These are phyloP conservation scores for Elmis aenea DNA, from an alignment of 2,888 invertebrate genomes.

Conservation along the genomic window DNA sequence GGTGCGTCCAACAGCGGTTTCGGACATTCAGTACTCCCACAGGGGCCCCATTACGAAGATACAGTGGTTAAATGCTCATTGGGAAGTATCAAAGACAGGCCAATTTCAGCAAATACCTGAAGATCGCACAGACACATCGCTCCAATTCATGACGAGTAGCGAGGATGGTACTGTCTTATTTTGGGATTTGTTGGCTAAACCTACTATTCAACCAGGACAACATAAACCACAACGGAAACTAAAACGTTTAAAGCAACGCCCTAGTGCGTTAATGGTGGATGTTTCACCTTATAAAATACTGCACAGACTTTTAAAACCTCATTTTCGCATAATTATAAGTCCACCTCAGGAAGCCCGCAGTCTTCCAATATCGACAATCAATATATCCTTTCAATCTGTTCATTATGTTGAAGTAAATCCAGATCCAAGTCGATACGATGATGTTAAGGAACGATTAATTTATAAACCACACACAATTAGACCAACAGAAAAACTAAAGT, in stretches of 20 bases:
- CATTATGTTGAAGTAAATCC: conserved; percentile 38
- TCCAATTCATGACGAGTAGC: conserved; percentile 62
- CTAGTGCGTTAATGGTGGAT: conserved; percentile 55
- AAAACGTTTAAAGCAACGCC: conserved; percentile 50
- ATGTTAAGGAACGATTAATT: conserved; percentile 19
- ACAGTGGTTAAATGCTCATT: conserved; percentile 63
- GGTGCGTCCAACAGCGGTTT: conserved; percentile 57
- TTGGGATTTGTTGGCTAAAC: conserved; percentile 62
- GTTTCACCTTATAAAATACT: conserved; percentile 57
- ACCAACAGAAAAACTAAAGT: conserved; percentile 8
- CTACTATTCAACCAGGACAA: conserved; percentile 33
- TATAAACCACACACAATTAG: conserved; percentile 16
- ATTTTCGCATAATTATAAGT: conserved; percentile 53
- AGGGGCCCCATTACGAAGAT: conserved; percentile 59
- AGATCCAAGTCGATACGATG: conserved; percentile 11
- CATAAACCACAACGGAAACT: conserved; percentile 39
- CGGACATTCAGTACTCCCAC: conserved; percentile 59
- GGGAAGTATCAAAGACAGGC: conserved; percentile 57
- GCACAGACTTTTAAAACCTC: conserved; percentile 59
- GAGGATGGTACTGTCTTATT: conserved; percentile 64
- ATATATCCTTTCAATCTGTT: conserved; percentile 41
- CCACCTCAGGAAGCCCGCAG: conserved; percentile 33
- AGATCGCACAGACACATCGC: conserved; percentile 43
- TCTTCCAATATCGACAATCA: conserved; percentile 34
- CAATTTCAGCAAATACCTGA: conserved; percentile 45